phyloP scores from a whole-genome alignment of 64 coral and sea anemone species.

The Orbicella faveolata region DNA sequence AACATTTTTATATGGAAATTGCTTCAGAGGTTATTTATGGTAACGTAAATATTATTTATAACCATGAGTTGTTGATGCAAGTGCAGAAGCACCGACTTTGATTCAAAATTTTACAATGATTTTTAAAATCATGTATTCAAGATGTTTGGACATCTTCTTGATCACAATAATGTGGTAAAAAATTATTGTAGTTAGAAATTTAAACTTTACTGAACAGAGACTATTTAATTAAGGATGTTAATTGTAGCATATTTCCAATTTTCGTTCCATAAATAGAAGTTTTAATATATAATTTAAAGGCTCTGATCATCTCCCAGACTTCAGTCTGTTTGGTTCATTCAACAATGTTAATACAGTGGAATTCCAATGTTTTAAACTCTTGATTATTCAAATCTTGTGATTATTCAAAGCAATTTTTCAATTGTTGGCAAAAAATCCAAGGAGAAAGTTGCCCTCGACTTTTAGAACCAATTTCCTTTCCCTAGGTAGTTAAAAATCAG shows the following conservation, averaged over 20 bases:
- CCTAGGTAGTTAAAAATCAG: background rate
- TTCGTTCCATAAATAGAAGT: background rate
- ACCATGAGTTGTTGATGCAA: background rate
- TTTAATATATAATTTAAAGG: constrained; percentile 1
- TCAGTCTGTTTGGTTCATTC: too few relatives aligned
- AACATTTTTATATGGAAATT: background rate
- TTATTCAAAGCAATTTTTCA: too few relatives aligned
- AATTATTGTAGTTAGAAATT: background rate
- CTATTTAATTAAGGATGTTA: constrained; percentile 12
- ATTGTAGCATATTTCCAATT: constrained; percentile 2
- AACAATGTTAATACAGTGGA: too few relatives aligned
- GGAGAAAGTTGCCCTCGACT: too few relatives aligned
- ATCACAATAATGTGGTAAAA: background rate
- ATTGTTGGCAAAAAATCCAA: too few relatives aligned
- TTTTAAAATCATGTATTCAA: background rate
- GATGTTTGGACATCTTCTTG: background rate
- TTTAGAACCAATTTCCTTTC: background rate
- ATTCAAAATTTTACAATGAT: background rate
- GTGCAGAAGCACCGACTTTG: background rate
- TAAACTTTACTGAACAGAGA: background rate
- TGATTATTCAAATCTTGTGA: too few relatives aligned
- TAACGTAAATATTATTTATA: constrained; percentile 24
- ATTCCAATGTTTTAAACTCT: too few relatives aligned
- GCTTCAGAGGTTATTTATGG: constrained; percentile 37
- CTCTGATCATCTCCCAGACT: background rate